Evolutionary conservation across 92 coral and sea anemone genomes (phyloP).

Genomic region (Pocillopora meandrina): DNA sequence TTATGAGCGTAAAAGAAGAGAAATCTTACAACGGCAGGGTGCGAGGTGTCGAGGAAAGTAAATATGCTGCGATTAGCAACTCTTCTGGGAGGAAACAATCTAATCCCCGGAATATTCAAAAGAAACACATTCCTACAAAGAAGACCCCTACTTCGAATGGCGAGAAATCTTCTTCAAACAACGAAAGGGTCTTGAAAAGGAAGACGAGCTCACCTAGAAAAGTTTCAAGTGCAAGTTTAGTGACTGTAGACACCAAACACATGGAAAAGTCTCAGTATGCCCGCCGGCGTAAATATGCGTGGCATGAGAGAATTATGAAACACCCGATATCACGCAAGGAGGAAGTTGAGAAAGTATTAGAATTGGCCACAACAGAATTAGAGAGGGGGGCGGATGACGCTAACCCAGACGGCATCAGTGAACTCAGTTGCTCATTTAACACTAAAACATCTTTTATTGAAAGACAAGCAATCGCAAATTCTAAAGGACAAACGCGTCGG

Average conservation of each 20-base stretch:
- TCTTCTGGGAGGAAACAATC: constrained; percentile 17
- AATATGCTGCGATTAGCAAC: constrained; percentile 15
- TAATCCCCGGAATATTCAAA: constrained; percentile 21
- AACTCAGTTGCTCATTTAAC: not conserved
- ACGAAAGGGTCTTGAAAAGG: constrained; percentile 35
- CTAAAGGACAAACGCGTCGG: not conserved
- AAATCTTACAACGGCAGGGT: constrained; percentile 34
- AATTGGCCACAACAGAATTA: constrained; percentile 5
- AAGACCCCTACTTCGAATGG: not conserved
- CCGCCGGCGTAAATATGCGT: constrained; percentile 47
- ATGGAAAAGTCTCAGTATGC: not conserved
- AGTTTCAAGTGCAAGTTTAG: constrained; percentile 5
- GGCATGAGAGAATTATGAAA: constrained; percentile 40
- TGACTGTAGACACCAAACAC: not conserved
- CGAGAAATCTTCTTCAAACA: not conserved
- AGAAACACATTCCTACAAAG: constrained; percentile 11
- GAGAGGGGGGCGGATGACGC: not conserved
- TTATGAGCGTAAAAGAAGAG: constrained; percentile 40
- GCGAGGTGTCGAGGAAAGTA: constrained; percentile 39
- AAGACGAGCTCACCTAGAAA: constrained; percentile 29
- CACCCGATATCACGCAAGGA: constrained; percentile 24
- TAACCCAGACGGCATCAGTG: not conserved
- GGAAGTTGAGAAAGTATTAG: constrained; percentile 15
- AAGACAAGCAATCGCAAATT: not conserved
- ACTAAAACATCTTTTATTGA: not conserved